Evolutionary conservation across 2,888 invertebrate genomes (phyloP), one percentile per base, ranked within the genome.

Genomic region (Silvanus unidentatus): DNA sequence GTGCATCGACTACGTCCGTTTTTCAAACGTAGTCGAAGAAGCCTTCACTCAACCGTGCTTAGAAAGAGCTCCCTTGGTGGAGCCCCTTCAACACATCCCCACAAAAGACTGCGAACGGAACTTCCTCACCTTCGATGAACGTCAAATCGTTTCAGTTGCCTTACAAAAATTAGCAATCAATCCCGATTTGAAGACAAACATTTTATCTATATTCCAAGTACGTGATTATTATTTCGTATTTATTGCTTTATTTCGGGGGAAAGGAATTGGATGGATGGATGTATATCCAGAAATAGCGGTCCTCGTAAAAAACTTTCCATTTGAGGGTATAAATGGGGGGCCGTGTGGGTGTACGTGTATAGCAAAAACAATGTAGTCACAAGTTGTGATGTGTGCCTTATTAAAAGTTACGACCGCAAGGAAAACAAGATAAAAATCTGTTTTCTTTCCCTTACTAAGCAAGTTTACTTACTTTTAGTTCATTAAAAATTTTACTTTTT

Each of bases 111-210:
- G 81, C 53, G 75, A 79, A 11, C 70, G 69, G 49, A 76, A 76
- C 54, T 86, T 84, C 75, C 77, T 88, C 52, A 84, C 84, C 71
- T 87, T 81, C 66, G 84, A 86, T 50, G 86, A 88, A 70, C 74
- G 88, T 16, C 74, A 75, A 45, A 64, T 74, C 27, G 75, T 83
- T 30, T 78, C 84, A 1, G 71, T 75, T 44, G 86, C 84, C 1
- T 74, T 88, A 59, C 77, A 81, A 67, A 86, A 85, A 63, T 73
- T 88, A 13, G 75, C 82, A 28, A 78, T 77, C 53, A 76, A 77
- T 37, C 79, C 82, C 0, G 82, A 85, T 56, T 77, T 81, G 50
- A 73, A 82, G 29, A 80, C 82, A 46, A 87, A 88, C 58, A 74
- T 88, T 34, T 74, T 80, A 40, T 81, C 84, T 38, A 74, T 86